Conservation (phyloP, 2,888 invertebrate species). For the Macrosoma leucophasiata region DNA sequence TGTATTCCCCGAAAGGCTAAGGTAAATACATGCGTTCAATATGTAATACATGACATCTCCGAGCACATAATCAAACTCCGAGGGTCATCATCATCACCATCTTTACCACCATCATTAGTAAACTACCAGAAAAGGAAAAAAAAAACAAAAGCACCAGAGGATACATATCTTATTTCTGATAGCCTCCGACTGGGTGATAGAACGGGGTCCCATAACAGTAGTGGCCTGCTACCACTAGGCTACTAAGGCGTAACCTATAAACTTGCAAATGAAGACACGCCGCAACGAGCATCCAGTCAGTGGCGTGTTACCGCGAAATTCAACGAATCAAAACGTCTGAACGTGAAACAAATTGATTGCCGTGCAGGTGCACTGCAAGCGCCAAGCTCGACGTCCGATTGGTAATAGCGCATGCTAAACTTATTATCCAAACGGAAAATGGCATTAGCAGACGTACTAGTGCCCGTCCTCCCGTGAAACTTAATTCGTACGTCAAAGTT, state of each 20-base stretch:
- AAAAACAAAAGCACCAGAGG: no score
- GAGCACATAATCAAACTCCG: no score
- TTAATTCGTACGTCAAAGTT: slow-evolving; percentile 64
- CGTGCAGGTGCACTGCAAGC: slow-evolving; percentile 51
- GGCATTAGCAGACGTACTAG: slow-evolving; percentile 64
- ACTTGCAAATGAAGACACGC: slow-evolving; percentile 60
- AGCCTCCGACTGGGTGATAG: no score
- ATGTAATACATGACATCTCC: no score
- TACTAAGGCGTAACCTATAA: no score
- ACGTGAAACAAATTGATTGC: slow-evolving; percentile 71
- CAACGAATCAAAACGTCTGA: slow-evolving; percentile 67
- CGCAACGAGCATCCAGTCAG: slow-evolving; percentile 48
- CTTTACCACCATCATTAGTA: no score
- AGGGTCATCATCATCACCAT: no score
- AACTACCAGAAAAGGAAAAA: no score
- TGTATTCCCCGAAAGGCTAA: no score
- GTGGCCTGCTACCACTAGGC: no score
- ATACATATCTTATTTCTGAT: no score
- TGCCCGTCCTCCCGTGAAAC: slow-evolving; percentile 51
- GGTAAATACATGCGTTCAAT: no score
- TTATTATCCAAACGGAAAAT: slow-evolving; percentile 74
- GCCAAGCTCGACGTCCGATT: slow-evolving; percentile 63
- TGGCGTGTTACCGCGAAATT: slow-evolving; percentile 50
- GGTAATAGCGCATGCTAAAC: slow-evolving; percentile 74
- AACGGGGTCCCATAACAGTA: slow-evolving; percentile 16